These are phyloP conservation scores for Vanessa cardui DNA, from an alignment of 2,888 invertebrate genomes.

Conservation along the genomic window DNA sequence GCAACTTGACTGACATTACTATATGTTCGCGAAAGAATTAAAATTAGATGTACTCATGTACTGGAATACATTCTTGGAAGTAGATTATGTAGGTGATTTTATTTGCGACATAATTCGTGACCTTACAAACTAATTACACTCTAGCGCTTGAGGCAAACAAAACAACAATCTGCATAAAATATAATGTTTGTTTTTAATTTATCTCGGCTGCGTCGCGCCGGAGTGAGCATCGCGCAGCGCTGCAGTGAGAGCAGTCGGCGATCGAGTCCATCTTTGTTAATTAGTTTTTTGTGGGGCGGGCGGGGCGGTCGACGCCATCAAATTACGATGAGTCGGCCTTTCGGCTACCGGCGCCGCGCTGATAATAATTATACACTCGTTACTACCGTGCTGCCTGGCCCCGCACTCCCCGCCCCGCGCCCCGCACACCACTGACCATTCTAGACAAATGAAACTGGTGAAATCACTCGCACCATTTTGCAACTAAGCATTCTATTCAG, in stretches of 20 bases:
- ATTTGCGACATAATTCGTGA: no score
- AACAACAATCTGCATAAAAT: slow-evolving; percentile 24
- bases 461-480: slow-evolving; percentile 35
- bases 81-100: background rate
- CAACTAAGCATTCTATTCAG: slow-evolving; percentile 29
- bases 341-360: slow-evolving; percentile 73
- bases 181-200: slow-evolving; percentile 36
- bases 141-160: background rate
- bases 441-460: slow-evolving; percentile 22
- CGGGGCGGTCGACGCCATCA: slow-evolving; percentile 80
- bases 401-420: slow-evolving; percentile 9
- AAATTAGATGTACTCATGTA: background rate
- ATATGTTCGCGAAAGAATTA: slow-evolving; percentile 1
- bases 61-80: background rate
- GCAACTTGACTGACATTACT: slow-evolving; percentile 9
- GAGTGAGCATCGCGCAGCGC: slow-evolving; percentile 43
- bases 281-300: slow-evolving; percentile 79
- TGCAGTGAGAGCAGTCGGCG: slow-evolving; percentile 47
- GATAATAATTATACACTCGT: slow-evolving; percentile 81
- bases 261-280: slow-evolving; percentile 71
- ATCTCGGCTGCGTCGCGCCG: slow-evolving; percentile 40
- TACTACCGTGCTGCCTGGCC: slow-evolving; percentile 76
- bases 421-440: slow-evolving; percentile 34
- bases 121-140: background rate
- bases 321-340: slow-evolving; percentile 83